Conservation (phyloP, 2,797 vertebrate species). For the Sciaenops ocellatus region DNA sequence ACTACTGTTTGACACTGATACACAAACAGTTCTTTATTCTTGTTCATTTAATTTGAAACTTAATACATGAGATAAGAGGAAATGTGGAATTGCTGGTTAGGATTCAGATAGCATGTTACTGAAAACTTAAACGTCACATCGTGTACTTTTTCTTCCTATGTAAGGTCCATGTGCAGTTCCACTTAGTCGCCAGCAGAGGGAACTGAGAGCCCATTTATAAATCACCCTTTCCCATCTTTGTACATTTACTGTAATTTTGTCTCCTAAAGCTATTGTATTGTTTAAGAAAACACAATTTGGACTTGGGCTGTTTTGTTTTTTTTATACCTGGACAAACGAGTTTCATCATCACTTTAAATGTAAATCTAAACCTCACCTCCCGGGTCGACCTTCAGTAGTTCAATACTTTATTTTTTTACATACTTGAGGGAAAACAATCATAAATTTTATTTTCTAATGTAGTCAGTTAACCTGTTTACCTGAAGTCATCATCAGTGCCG, state of each 20-base stretch:
- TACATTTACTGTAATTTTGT: background rate
- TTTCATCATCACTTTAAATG: too few relatives aligned
- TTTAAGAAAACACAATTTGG: background rate
- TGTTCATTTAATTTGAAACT: too few relatives aligned
- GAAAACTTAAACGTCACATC: background rate
- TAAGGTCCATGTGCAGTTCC: background rate
- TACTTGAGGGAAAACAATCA: background rate
- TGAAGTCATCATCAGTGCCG: background rate
- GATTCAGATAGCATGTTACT: background rate
- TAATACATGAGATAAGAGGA: background rate
- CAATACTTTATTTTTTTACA: background rate
- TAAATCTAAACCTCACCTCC: background rate
- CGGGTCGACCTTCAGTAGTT: too few relatives aligned
- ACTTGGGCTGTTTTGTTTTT: too few relatives aligned
- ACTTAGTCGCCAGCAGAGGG: conserved; percentile 45
- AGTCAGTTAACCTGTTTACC: background rate
- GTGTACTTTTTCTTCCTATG: background rate
- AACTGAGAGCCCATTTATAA: conserved; percentile 4
- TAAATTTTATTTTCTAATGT: background rate
- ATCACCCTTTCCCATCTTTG: too few relatives aligned
- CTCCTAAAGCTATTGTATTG: background rate
- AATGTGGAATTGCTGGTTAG: background rate
- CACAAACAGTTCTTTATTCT: too few relatives aligned
- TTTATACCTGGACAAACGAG: too few relatives aligned
- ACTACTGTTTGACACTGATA: too few relatives aligned